A percentile compares a stretch with the other conserved stretches of the same genome.
phyloP scores from a whole-genome alignment of 2,888 invertebrate species.

The Leucophenga montana region DNA sequence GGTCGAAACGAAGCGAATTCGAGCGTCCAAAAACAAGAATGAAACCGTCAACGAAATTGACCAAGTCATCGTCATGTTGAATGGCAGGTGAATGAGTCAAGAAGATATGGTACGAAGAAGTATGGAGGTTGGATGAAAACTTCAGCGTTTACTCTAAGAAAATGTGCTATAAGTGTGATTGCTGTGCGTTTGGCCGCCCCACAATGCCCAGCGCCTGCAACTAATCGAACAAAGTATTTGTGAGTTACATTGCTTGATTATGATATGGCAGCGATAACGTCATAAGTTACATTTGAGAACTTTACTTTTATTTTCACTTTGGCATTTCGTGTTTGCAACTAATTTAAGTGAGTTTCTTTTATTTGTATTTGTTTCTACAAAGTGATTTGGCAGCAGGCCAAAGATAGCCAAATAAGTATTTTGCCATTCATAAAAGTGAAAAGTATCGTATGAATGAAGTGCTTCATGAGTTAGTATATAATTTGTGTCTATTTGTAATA shows the following conservation, averaged over 20 bases:
- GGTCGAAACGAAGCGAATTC: conserved; percentile 37
- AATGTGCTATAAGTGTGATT: conserved; percentile 7
- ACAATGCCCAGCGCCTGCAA: too few species aligned
- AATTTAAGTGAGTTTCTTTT: conserved; percentile 17
- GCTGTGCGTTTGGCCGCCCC: background rate
- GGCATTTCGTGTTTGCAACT: background rate
- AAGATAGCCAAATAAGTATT: background rate
- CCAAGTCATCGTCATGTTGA: conserved; percentile 15
- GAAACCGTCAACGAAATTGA: conserved; percentile 21
- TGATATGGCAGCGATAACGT: background rate
- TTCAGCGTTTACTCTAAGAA: too few species aligned
- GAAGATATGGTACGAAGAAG: background rate
- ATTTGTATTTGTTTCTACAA: conserved; percentile 11
- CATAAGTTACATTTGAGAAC: background rate
- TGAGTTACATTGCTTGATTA: too few species aligned
- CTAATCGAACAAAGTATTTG: too few species aligned
- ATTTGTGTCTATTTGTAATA: conserved; percentile 43
- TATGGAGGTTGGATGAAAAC: too few species aligned
- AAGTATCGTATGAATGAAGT: conserved; percentile 43
- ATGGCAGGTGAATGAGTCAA: background rate
- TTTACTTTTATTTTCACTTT: background rate
- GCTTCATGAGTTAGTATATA: conserved; percentile 38
- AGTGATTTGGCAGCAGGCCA: background rate
- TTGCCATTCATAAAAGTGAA: background rate
- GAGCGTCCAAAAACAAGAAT: background rate